Conservation (phyloP, 2,113 vertebrate species). For the Aix galericulata region DNA sequence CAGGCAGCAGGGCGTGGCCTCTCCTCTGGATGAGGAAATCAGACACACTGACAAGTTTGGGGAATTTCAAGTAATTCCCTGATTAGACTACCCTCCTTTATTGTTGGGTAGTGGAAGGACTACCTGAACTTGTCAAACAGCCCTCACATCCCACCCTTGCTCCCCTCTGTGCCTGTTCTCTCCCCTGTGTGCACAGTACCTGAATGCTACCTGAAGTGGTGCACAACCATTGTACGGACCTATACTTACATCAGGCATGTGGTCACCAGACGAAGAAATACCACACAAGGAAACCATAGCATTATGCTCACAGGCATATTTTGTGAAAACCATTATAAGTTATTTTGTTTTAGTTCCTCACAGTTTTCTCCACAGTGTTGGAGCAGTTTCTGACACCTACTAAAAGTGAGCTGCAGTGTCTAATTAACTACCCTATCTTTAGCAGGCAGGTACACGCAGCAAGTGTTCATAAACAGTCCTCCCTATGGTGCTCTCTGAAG, state of each 20-base stretch:
- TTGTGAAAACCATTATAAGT: not conserved
- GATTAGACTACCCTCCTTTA: not conserved
- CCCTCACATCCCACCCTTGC: accelerated
- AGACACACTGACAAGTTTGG: accelerated
- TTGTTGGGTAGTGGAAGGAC: not conserved
- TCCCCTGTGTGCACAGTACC: accelerated
- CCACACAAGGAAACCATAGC: not conserved
- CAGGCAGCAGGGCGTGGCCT: not conserved
- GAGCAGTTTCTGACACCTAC: not conserved
- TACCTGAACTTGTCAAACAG: not conserved
- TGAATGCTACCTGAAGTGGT: not conserved
- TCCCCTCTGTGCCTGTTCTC: not conserved
- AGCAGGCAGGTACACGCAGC: not conserved
- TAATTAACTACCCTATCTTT: not conserved
- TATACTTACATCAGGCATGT: accelerated
- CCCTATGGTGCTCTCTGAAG: not conserved
- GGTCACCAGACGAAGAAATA: not conserved
- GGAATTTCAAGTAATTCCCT: not conserved
- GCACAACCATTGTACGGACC: not conserved
- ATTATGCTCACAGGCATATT: not conserved
- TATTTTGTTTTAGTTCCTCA: not conserved
- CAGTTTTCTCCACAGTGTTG: not conserved
- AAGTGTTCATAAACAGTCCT: not conserved
- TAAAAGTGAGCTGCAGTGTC: not conserved
- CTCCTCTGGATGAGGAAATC: not conserved